Conservation (phyloP, 1,140 invertebrate genomes). For the Aphaenogaster rudis region DNA sequence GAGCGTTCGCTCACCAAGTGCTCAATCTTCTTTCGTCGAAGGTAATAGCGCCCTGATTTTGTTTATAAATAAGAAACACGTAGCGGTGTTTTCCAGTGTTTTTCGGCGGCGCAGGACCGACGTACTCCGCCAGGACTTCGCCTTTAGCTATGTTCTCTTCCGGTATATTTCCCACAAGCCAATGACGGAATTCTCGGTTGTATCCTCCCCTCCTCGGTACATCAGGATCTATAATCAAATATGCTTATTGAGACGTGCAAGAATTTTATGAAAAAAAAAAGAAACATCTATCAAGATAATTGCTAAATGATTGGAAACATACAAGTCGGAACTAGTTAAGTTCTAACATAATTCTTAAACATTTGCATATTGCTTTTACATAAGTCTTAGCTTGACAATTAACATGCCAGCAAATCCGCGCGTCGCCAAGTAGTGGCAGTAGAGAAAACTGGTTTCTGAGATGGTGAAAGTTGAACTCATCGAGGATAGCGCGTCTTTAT, state of each 20-base stretch:
- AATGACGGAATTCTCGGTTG: slow-evolving; percentile 90
- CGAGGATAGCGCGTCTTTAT: slow-evolving; percentile 23
- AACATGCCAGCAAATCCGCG: not conserved
- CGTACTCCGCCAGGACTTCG: slow-evolving; percentile 89
- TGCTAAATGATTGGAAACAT: not conserved
- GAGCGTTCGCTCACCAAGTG: slow-evolving; percentile 74
- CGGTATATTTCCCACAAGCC: slow-evolving; percentile 92
- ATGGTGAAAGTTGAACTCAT: slow-evolving; percentile 70
- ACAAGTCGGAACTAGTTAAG: not conserved
- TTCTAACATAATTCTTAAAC: not conserved
- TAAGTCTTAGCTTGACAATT: slow-evolving; percentile 11
- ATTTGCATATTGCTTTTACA: not conserved
- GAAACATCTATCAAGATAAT: not conserved
- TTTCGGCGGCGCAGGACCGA: slow-evolving; percentile 90
- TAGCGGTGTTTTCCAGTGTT: slow-evolving; percentile 89
- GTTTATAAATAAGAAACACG: slow-evolving; percentile 90
- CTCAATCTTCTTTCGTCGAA: slow-evolving; percentile 85
- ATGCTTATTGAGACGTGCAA: not conserved
- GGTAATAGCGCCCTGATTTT: slow-evolving; percentile 86
- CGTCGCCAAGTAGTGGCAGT: not conserved
- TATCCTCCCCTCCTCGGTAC: slow-evolving; percentile 87
- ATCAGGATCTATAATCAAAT: slow-evolving; percentile 88
- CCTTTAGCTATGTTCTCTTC: slow-evolving; percentile 89
- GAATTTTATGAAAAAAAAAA: not conserved
- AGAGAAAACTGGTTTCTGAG: slow-evolving; percentile 71